Evolutionary conservation across 2,888 invertebrate species (phyloP), one percentile per base, ranked within the genome.

Genomic region (Miltochrista miniata): DNA sequence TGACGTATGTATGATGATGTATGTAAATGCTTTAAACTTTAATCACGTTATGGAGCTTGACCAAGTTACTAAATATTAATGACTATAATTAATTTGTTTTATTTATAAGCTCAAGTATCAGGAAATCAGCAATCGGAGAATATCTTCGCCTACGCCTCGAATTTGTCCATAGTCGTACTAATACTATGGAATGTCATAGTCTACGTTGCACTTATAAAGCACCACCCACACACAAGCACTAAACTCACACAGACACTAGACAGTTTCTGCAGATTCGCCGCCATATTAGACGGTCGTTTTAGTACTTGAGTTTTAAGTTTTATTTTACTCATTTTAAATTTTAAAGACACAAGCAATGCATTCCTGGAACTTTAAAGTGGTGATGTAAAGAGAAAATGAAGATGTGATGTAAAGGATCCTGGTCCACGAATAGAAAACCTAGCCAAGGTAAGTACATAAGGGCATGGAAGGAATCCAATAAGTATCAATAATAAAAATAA

Each of bases 111-210:
- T 45, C 34, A 63, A 64, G 64, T 77, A 83, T 78, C 74, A 87
- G 81, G 85, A 85, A 81, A 65, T 74, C 67, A 78, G 73, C 64
- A 73, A 71, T 59, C 61, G 70, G 76, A 77, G 81, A 81, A 82
- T 83, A 79, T 81, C 74, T 68, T 63, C 51, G 70, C 67, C 73
- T 82, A 82, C 84, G 81, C 84, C 82, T 83, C 74, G 72, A 74
- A 74, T 76, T 79, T 64, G 69, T 67, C 56, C 54, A 52, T 47
- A 57, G 47, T 58, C 57, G 60, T 70, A 57, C 60, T 70, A 68
- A 71, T 76, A 79, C 74, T 78, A 81, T 61, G 69, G 71, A 64
- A 76, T 73, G 74, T 70, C 70, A 67, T n/a, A n/a, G n/a, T n/a
- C 69, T 74, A 72, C 74, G 75, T 82, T 76, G 73, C 72, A 80